phyloP scores from a whole-genome alignment of 2,113 vertebrate genomes.

The Percina caprodes region DNA sequence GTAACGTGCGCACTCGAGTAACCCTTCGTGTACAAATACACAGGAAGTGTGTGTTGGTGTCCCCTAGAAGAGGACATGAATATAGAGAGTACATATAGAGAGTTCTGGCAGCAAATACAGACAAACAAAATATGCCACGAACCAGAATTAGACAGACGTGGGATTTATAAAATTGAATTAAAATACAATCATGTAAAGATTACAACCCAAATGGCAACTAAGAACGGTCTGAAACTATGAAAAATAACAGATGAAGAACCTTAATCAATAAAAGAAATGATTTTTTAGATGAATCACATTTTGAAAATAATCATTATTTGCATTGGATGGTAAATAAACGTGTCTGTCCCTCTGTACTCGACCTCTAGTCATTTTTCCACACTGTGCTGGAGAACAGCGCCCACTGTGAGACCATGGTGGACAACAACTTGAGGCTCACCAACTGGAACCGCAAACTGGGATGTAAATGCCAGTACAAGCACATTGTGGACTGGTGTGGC shows the following conservation, averaged over 20 bases:
- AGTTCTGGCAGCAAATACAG: background rate
- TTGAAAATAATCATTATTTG: background rate
- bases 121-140: background rate
- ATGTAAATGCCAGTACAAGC: conserved; percentile 95
- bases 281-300: too few relatives aligned
- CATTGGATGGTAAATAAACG: too few relatives aligned
- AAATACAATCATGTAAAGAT: background rate
- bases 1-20: conserved; percentile 75
- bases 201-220: background rate
- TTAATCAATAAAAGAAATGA: too few relatives aligned
- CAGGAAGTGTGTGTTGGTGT: background rate
- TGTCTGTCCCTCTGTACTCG: background rate
- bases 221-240: background rate
- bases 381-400: conserved; percentile 93
- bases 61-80: background rate
- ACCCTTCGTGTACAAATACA: rapidly evolving
- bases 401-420: conserved; percentile 92
- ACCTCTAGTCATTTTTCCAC: conserved; percentile 90
- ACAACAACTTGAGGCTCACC: conserved; percentile 94
- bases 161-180: background rate
- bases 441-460: conserved; percentile 97
- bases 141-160: background rate
- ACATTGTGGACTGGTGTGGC: conserved; percentile 97
- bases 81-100: too few relatives aligned
- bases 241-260: background rate